Conservation (phyloP, 2,888 invertebrate genomes). For the Luffia ferchaultella region DNA sequence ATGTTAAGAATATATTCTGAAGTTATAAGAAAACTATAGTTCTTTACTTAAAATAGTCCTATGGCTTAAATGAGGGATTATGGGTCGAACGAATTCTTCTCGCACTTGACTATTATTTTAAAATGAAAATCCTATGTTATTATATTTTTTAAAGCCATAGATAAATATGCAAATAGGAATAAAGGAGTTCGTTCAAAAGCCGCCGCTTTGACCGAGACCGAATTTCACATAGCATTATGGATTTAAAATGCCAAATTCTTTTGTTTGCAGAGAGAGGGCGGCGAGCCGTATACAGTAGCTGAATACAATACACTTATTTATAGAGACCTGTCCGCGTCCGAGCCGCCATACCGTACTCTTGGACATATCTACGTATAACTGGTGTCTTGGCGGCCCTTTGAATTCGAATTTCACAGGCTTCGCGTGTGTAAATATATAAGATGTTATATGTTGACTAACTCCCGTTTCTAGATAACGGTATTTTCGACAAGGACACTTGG, state of each 20-base stretch:
- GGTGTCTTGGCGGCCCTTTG: neutral
- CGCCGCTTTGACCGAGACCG: conserved; percentile 11
- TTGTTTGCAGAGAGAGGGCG: conserved; percentile 29
- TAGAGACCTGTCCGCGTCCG: conserved; percentile 51
- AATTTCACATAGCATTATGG: conserved; percentile 16
- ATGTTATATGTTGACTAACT: neutral
- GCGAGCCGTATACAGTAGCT: conserved; percentile 49
- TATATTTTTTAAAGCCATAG: too few species aligned
- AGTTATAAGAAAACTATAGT: too few species aligned
- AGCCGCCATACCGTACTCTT: conserved; percentile 47
- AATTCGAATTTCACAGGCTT: neutral
- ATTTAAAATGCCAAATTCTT: conserved; percentile 46
- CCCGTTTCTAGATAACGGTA: conserved; percentile 6
- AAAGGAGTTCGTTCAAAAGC: too few species aligned
- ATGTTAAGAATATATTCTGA: too few species aligned
- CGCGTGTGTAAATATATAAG: neutral
- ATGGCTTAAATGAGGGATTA: too few species aligned
- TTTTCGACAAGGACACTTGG: conserved; percentile 2
- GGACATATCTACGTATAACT: conserved; percentile 8
- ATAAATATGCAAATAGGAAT: too few species aligned
- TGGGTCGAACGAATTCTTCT: too few species aligned
- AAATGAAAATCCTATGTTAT: too few species aligned
- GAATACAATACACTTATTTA: conserved; percentile 67
- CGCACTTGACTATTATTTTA: too few species aligned
- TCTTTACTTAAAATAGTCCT: too few species aligned